Conservation (phyloP, 2,888 invertebrate species). For the Epistrophe eligans region DNA sequence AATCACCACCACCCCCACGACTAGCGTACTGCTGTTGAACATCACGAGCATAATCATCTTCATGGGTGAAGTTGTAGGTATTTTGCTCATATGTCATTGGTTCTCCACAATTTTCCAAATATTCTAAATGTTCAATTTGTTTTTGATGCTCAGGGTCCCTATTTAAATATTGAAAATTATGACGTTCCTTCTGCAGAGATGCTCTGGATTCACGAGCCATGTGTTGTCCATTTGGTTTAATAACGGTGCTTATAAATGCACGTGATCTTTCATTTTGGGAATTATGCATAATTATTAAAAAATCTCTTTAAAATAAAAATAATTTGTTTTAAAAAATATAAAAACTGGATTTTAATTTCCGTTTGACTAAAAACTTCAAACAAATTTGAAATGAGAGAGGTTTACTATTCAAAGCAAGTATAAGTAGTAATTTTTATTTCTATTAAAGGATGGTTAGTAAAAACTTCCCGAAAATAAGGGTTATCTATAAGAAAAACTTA, state of each 20-base stretch:
- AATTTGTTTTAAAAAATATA: background rate
- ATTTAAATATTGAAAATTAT: background rate
- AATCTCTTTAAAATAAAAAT: background rate
- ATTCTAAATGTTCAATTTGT: no score
- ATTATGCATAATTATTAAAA: background rate
- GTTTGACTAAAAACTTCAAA: background rate
- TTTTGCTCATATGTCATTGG: background rate
- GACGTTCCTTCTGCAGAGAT: background rate
- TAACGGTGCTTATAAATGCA: background rate
- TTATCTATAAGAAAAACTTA: no score
- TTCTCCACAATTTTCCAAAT: background rate
- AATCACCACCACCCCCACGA: constrained; percentile 8
- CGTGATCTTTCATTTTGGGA: background rate
- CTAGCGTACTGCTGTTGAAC: no score
- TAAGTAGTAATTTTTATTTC: background rate
- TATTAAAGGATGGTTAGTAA: no score
- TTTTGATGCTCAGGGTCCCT: background rate
- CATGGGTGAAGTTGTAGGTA: accelerated
- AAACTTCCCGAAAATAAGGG: no score
- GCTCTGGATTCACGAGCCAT: background rate
- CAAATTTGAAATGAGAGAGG: background rate
- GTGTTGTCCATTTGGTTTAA: background rate
- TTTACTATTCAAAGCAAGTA: background rate
- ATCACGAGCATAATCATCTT: background rate
- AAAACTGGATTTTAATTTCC: background rate